Evolutionary conservation across 2,888 invertebrate genomes (phyloP).

Genomic region (Ceraclea dissimilis): DNA sequence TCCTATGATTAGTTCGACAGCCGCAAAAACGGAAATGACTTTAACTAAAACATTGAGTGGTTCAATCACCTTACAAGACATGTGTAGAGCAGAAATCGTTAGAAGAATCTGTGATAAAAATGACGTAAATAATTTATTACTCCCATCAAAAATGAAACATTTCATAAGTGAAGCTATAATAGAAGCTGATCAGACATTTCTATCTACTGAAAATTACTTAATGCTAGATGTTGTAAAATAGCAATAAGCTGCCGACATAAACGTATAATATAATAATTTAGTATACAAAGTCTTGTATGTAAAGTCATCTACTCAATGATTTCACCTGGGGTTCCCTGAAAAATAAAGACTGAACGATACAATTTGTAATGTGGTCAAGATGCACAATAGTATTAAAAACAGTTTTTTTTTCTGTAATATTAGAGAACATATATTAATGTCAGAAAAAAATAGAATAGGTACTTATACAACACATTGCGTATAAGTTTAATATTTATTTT

Average conservation of each 20-base stretch:
- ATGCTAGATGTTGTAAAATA: not conserved
- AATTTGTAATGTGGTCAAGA: no score
- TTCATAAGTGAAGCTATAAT: conserved; percentile 51
- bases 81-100: conserved; percentile 56
- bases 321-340: no score
- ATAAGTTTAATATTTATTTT: no score
- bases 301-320: no score
- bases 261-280: not conserved
- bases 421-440: no score
- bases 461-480: no score
- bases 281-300: not conserved
- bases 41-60: conserved; percentile 52
- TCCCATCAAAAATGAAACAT: conserved; percentile 50
- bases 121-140: conserved; percentile 47
- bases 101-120: conserved; percentile 42
- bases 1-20: conserved; percentile 65
- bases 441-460: no score
- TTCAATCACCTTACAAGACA: conserved; percentile 60
- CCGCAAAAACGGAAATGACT: conserved; percentile 68
- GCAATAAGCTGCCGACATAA: not conserved
- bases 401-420: no score
- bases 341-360: no score
- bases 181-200: conserved; percentile 28
- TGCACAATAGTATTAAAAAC: no score
- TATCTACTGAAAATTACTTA: conserved; percentile 7